Percentiles rank a stretch among this genome's conserved stretches.
phyloP scores from a whole-genome alignment of 2,797 vertebrate species.

The Cyprinodon diabolis region DNA sequence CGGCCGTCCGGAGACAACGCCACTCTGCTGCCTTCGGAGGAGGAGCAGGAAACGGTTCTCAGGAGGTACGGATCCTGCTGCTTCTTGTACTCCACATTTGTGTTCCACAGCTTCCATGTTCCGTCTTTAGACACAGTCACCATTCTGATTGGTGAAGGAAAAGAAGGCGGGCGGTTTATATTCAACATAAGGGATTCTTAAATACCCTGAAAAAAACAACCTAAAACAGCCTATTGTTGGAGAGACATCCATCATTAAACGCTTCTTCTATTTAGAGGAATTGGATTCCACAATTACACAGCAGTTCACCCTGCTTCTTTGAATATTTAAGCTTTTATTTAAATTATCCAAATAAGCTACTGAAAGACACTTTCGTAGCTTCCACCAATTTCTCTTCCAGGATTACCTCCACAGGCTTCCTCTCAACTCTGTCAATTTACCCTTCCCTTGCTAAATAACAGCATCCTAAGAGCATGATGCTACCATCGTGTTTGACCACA shows the following conservation, averaged over 20 bases:
- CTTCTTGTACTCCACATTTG: slow-evolving; percentile 93
- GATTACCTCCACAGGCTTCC: neutral
- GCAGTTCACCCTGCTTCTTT: neutral
- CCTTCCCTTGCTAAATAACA: neutral
- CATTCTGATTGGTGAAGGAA: slow-evolving; percentile 82
- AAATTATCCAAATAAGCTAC: neutral
- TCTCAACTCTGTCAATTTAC: neutral
- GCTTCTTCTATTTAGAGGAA: neutral
- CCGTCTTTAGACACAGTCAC: slow-evolving; percentile 92
- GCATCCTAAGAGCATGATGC: neutral
- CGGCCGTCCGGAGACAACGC: slow-evolving; percentile 89
- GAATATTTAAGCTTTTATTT: neutral
- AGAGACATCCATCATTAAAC: neutral
- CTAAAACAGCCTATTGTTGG: neutral
- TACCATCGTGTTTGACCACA: neutral
- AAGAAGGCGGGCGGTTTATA: neutral
- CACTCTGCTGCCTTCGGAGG: slow-evolving; percentile 77
- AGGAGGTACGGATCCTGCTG: slow-evolving; percentile 95
- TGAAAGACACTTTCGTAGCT: neutral
- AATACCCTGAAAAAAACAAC: neutral
- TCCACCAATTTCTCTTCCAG: neutral
- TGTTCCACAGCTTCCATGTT: slow-evolving; percentile 97
- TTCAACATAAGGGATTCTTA: neutral
- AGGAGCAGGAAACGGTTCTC: slow-evolving; percentile 81
- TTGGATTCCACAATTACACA: neutral